Percentiles rank a stretch among this genome's conserved stretches.
Conservation (phyloP, 2,888 invertebrate species). For the Microplitis manilae region DNA sequence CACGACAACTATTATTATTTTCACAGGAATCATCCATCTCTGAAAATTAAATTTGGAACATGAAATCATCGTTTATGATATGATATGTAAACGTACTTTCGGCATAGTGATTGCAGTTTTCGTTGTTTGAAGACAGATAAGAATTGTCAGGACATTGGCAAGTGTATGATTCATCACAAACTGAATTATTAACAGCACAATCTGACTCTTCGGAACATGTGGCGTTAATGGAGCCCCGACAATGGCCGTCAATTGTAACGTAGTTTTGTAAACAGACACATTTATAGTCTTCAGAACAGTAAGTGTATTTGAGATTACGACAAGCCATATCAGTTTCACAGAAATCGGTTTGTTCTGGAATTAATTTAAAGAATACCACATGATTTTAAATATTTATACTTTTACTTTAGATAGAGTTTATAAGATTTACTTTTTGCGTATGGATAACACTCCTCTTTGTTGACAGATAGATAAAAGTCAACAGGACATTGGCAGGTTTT, state of each 20-base stretch:
- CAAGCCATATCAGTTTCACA: not conserved
- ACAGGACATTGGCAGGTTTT: not conserved
- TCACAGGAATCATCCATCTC: not conserved
- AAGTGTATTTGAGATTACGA: not conserved
- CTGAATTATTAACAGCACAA: too few relatives aligned
- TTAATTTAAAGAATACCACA: not conserved
- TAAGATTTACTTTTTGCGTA: not conserved
- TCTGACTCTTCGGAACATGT: too few relatives aligned
- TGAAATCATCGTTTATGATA: too few relatives aligned
- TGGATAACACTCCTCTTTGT: not conserved
- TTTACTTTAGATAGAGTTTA: not conserved
- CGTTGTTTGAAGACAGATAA: too few relatives aligned
- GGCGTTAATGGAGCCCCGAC: too few relatives aligned
- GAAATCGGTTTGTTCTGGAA: not conserved
- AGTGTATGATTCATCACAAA: too few relatives aligned
- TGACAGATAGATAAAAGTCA: not conserved
- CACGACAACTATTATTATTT: not conserved
- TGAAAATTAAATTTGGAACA: not conserved
- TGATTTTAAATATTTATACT: not conserved
- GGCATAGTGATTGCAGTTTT: too few relatives aligned
- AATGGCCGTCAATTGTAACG: too few relatives aligned
- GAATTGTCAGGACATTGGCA: too few relatives aligned
- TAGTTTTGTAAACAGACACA: too few relatives aligned
- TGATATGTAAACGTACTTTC: too few relatives aligned
- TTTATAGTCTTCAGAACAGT: not conserved